Conservation (phyloP, 2,888 invertebrate genomes). For the Erebia aethiops region DNA sequence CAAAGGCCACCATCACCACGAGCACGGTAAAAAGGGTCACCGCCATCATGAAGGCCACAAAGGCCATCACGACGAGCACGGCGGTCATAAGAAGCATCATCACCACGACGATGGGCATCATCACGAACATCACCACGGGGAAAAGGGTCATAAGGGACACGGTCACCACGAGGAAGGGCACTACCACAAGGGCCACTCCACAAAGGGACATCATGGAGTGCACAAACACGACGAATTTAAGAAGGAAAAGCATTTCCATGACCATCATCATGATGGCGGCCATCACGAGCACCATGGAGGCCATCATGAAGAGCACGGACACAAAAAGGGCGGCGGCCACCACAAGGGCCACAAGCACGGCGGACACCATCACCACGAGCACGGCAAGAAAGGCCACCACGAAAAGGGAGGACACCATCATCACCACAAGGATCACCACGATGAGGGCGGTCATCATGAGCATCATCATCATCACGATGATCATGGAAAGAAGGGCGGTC, state of each 20-base stretch:
- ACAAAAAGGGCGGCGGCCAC: constrained; percentile 91
- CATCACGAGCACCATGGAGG: constrained; percentile 91
- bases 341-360: constrained; percentile 92
- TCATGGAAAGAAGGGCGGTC: constrained; percentile 91
- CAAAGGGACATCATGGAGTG: constrained; percentile 92
- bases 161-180: constrained; percentile 84
- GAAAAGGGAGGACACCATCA: constrained; percentile 92
- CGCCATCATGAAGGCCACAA: constrained; percentile 87
- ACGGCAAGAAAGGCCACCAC: constrained; percentile 91
- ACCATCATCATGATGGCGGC: constrained; percentile 90
- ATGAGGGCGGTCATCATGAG: constrained; percentile 89
- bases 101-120: constrained; percentile 87
- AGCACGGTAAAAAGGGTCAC: constrained; percentile 88
- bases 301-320: constrained; percentile 89
- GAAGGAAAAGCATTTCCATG: constrained; percentile 93
- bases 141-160: constrained; percentile 85
- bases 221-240: constrained; percentile 93
- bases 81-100: constrained; percentile 86
- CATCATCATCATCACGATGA: constrained; percentile 89
- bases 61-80: constrained; percentile 85
- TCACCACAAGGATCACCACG: constrained; percentile 91
- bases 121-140: constrained; percentile 85
- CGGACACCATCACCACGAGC: constrained; percentile 89
- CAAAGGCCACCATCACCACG: constrained; percentile 84
- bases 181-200: constrained; percentile 92